phyloP scores from a whole-genome alignment of 2,797 vertebrate genomes.

The Coregonus suidteri region DNA sequence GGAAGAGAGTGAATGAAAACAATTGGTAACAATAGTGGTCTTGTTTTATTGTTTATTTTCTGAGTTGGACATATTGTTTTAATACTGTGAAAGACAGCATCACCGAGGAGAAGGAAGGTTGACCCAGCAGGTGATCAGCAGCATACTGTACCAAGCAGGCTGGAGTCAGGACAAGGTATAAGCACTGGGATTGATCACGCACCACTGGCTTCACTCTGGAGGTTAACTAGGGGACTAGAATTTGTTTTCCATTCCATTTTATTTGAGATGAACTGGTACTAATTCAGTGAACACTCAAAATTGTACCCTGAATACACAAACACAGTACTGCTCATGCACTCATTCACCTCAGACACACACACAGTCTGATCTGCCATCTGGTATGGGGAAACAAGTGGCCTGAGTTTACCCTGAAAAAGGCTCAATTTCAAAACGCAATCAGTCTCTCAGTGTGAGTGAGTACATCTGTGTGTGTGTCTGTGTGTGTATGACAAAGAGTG shows the following conservation, averaged over 20 bases:
- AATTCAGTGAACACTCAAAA: conserved; percentile 1
- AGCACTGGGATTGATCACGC: background rate
- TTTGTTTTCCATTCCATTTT: background rate
- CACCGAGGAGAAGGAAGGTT: background rate
- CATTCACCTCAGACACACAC: background rate
- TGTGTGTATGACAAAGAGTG: background rate
- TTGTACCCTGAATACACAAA: background rate
- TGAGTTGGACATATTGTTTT: conserved; percentile 44
- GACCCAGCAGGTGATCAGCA: background rate
- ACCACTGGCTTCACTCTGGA: background rate
- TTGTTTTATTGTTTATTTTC: conserved; percentile 50
- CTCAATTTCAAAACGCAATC: conserved; percentile 21
- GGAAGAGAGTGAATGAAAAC: conserved; percentile 27
- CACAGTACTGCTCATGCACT: conserved; percentile 7
- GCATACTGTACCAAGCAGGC: conserved; percentile 1
- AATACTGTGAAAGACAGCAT: conserved; percentile 19
- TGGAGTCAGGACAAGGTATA: background rate
- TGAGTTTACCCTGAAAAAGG: conserved; percentile 20
- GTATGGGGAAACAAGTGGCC: conserved; percentile 20
- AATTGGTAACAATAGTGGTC: conserved; percentile 42
- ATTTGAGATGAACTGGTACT: background rate
- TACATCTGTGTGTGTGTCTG: conserved; percentile 3
- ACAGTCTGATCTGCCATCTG: conserved; percentile 19
- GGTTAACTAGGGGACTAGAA: background rate
- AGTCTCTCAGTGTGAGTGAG: conserved; percentile 14